A percentile compares a stretch with the other conserved stretches of the same genome.
phyloP scores from a whole-genome alignment of 2,888 invertebrate genomes.

The Cylindroiulus punctatus region DNA sequence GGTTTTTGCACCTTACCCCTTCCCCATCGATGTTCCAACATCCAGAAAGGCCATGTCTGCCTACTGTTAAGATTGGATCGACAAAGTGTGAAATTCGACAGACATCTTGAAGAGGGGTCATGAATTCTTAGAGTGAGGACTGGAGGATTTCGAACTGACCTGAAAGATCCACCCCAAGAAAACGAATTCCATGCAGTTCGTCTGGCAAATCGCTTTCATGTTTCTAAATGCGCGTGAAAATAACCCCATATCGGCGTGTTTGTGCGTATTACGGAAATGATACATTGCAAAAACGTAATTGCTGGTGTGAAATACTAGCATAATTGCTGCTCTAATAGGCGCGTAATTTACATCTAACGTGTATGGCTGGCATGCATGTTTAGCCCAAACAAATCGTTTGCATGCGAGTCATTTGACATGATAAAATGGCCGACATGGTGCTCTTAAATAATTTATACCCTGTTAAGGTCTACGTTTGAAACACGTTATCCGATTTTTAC shows the following conservation, averaged over 20 bases:
- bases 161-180: slow-evolving; percentile 9
- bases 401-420: no score
- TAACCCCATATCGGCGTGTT: neutral
- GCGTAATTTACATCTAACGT: neutral
- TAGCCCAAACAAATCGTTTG: neutral
- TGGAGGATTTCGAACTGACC: neutral
- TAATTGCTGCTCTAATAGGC: neutral
- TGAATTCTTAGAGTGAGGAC: neutral
- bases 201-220: neutral
- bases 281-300: slow-evolving; percentile 17
- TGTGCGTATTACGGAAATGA: slow-evolving; percentile 7
- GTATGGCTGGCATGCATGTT: neutral
- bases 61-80: neutral
- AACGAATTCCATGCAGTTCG: slow-evolving; percentile 22
- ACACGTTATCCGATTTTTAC: no score
- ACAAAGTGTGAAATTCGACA: slow-evolving; percentile 21
- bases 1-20: neutral
- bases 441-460: neutral
- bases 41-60: neutral
- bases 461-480: no score
- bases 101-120: slow-evolving; percentile 1
- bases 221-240: neutral
- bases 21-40: neutral
- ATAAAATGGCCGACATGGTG: neutral
- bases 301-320: neutral